Evolutionary conservation across 2,888 invertebrate genomes (phyloP).

Genomic region (Ochropacha duplaris): DNA sequence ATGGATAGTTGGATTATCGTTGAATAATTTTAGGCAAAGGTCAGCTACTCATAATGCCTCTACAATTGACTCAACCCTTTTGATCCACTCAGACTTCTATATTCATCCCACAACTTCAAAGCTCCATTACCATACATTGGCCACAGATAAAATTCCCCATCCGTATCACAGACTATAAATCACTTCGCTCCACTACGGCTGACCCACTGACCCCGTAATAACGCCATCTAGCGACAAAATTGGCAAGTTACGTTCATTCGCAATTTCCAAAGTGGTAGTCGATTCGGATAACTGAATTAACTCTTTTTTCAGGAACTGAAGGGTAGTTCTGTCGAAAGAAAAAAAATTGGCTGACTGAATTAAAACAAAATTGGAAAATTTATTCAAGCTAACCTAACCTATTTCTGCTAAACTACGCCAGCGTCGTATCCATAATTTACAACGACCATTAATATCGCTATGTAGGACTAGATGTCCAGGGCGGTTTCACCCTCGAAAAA

Average conservation of each 20-base stretch:
- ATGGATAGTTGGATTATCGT: not conserved
- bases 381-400: not conserved
- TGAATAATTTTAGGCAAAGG: not conserved
- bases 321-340: no score
- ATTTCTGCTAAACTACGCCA: not conserved
- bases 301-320: not conserved
- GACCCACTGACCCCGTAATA: conserved; percentile 23
- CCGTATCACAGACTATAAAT: conserved; percentile 16
- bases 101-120: not conserved
- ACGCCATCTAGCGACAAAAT: conserved; percentile 1
- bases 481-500: no score
- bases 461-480: no score
- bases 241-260: not conserved
- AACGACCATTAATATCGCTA: not conserved
- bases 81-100: not conserved
- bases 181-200: conserved; percentile 6
- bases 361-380: no score
- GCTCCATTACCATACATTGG: conserved; percentile 1
- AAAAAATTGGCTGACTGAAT: no score
- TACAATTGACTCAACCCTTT: no score
- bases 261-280: not conserved
- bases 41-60: not conserved
- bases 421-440: not conserved
- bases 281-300: not conserved
- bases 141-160: conserved; percentile 4